These are phyloP conservation scores for Gallinago paraguaiae DNA, from an alignment of 2,113 vertebrate genomes.

Conservation along the genomic window DNA sequence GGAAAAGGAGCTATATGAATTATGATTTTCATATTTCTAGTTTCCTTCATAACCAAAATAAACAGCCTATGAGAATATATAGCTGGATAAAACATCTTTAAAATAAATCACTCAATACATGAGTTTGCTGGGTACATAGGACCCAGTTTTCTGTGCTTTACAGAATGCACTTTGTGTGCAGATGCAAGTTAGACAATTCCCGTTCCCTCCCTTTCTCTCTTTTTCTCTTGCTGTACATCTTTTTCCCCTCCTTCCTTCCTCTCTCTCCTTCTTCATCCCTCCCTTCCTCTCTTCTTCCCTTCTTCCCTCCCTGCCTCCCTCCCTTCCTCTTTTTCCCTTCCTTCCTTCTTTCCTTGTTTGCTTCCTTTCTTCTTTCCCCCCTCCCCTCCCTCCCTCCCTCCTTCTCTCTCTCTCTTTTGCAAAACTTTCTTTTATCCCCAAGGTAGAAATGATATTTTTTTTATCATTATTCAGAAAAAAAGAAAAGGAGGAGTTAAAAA, in stretches of 20 bases:
- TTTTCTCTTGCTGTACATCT: not conserved
- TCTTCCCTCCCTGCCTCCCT: not conserved
- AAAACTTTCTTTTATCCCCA: too few species aligned
- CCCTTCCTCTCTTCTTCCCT: not conserved
- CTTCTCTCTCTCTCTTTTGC: not conserved
- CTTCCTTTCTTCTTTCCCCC: too few species aligned
- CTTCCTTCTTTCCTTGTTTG: not conserved
- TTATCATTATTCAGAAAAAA: not conserved
- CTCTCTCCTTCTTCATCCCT: fast-evolving
- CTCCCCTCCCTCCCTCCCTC: not conserved
- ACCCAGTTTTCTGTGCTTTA: not conserved
- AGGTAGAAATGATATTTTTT: too few species aligned
- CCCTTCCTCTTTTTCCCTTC: not conserved
- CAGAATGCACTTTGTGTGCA: not conserved
- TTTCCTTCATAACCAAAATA: conserved; percentile 8
- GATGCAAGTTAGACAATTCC: not conserved
- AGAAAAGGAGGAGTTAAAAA: not conserved
- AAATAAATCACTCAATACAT: not conserved
- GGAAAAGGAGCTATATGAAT: not conserved
- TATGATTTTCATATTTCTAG: not conserved
- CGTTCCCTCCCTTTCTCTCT: not conserved
- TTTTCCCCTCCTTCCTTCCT: not conserved
- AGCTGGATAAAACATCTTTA: not conserved
- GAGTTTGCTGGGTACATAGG: not conserved
- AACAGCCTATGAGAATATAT: not conserved